A percentile compares a stretch with the other conserved stretches of the same genome.
Evolutionary conservation across 2,888 invertebrate genomes (phyloP).

Genomic region (Caenorhabditis auriculariae): DNA sequence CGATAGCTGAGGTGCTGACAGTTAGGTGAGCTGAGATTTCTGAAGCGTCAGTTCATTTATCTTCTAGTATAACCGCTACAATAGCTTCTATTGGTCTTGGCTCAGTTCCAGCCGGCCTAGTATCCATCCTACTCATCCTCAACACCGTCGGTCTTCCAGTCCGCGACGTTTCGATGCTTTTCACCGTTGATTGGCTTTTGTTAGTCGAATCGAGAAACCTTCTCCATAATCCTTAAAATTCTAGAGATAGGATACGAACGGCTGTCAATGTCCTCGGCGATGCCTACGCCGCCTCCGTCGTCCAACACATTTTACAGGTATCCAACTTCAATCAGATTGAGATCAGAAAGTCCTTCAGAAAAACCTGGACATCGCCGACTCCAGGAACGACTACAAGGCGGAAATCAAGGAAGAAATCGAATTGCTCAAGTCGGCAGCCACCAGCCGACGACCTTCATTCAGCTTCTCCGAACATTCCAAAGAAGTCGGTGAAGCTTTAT

Average conservation of each 20-base stretch:
- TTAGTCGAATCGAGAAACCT: constrained; percentile 63
- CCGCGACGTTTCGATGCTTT: constrained; percentile 72
- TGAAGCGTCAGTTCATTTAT: neutral
- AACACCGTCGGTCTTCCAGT: constrained; percentile 73
- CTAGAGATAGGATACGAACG: constrained; percentile 59
- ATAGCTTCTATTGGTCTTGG: constrained; percentile 74
- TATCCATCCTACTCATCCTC: constrained; percentile 74
- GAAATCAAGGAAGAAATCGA: constrained; percentile 58
- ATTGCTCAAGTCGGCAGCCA: constrained; percentile 46
- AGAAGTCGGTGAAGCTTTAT: constrained; percentile 4
- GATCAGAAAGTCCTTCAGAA: constrained; percentile 7
- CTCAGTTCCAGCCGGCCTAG: constrained; percentile 74
- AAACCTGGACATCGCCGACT: constrained; percentile 50
- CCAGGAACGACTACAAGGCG: constrained; percentile 47
- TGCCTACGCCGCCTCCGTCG: constrained; percentile 55
- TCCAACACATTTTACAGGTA: constrained; percentile 48
- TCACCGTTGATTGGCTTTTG: constrained; percentile 75
- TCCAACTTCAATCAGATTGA: neutral
- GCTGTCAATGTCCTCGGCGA: constrained; percentile 61
- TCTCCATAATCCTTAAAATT: constrained; percentile 2
- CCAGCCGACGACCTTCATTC: constrained; percentile 45
- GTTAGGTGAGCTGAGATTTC: constrained; percentile 74
- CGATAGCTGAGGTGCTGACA: constrained; percentile 84
- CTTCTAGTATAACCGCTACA: constrained; percentile 70
- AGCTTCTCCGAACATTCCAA: constrained; percentile 28